Evolutionary conservation across 2,113 vertebrate genomes (phyloP).

Genomic region (Cheirogaleus medius): DNA sequence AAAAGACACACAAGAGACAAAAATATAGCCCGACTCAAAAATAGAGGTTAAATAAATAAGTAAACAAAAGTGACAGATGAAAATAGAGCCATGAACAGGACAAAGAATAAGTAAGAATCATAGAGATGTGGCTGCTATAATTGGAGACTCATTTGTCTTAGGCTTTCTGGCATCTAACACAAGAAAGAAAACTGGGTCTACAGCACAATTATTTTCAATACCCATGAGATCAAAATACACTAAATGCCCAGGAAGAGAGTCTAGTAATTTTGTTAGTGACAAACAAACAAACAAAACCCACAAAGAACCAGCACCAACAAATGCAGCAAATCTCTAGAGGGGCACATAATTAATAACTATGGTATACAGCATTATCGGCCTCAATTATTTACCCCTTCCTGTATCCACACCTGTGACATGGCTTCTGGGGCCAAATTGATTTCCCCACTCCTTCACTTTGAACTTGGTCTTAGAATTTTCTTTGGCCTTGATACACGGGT

Average conservation of each 20-base stretch:
- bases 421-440: neutral
- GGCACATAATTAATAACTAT: neutral
- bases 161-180: neutral
- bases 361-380: rapidly evolving
- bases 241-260: neutral
- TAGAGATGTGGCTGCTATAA: neutral
- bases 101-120: neutral
- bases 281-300: neutral
- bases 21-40: neutral
- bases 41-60: neutral
- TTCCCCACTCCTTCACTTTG: neutral
- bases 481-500: neutral
- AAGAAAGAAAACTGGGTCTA: neutral
- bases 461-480: neutral
- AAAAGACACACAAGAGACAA: neutral
- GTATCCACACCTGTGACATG: neutral
- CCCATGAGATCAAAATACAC: neutral
- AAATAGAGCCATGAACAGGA: neutral
- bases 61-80: neutral
- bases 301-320: neutral
- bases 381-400: neutral
- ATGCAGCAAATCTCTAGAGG: neutral
- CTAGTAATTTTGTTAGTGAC: neutral
- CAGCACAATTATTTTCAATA: neutral
- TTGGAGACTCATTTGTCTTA: neutral